Percentiles rank a stretch among this genome's conserved stretches.
phyloP scores from a whole-genome alignment of 2,113 vertebrate species.

The Nibea coibor region DNA sequence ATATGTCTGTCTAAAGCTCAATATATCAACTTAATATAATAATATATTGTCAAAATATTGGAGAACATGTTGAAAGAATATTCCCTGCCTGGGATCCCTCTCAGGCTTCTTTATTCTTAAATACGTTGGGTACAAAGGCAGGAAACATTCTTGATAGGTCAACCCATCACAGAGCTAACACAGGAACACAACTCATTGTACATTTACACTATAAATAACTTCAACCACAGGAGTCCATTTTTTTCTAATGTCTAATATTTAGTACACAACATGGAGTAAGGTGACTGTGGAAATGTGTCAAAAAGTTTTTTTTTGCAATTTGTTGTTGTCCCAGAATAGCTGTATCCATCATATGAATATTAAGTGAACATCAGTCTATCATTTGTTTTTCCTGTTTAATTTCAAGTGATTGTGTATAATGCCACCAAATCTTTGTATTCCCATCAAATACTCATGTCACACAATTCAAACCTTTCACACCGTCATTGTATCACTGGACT shows the following conservation, averaged over 20 bases:
- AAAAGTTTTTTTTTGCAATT: background rate
- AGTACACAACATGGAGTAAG: background rate
- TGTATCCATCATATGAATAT: background rate
- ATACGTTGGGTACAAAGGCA: background rate
- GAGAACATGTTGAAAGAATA: background rate
- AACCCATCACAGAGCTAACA: background rate
- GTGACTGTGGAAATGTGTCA: background rate
- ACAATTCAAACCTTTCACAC: background rate
- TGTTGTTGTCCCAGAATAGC: background rate
- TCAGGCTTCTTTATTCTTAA: background rate
- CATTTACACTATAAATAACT: conserved; percentile 12
- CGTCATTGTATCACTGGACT: background rate
- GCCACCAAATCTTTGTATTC: background rate
- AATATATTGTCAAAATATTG: background rate
- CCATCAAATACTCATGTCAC: background rate
- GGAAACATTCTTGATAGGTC: conserved; percentile 4
- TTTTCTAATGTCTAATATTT: background rate
- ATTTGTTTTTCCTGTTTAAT: background rate
- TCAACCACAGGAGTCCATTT: background rate
- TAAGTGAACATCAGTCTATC: background rate
- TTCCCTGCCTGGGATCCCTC: background rate
- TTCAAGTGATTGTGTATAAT: background rate
- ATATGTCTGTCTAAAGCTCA: background rate
- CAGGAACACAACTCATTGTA: conserved; percentile 13
- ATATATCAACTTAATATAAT: background rate